Conservation (phyloP, 1,140 invertebrate genomes). For the Calycopis cecrops region DNA sequence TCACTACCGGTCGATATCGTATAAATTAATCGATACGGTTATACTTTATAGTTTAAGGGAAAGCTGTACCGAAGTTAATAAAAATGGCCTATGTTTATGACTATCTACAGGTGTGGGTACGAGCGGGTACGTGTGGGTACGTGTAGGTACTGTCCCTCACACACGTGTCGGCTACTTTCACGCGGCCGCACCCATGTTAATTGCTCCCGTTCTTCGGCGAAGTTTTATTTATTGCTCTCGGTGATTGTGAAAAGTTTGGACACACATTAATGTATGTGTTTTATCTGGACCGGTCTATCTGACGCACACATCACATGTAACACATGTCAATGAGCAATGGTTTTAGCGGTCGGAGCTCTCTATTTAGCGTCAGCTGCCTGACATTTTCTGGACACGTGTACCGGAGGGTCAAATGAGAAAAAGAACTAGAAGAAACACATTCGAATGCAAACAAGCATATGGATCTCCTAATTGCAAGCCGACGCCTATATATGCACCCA, state of each 20-base stretch:
- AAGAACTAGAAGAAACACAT: too few species aligned
- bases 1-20: too few species aligned
- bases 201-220: conserved; percentile 71
- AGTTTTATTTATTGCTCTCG: conserved; percentile 69
- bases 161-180: conserved; percentile 61
- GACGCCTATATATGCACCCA: too few species aligned
- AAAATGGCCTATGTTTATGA: background rate
- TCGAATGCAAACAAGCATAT: too few species aligned
- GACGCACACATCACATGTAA: conserved; percentile 45
- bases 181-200: conserved; percentile 69
- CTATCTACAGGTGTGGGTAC: conserved; percentile 11
- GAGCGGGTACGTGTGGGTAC: conserved; percentile 13
- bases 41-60: too few species aligned
- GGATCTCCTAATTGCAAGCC: too few species aligned
- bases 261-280: conserved; percentile 62
- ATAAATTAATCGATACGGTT: too few species aligned
- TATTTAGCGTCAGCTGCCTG: too few species aligned
- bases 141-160: conserved; percentile 18
- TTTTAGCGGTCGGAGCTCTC: background rate
- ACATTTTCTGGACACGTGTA: too few species aligned
- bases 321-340: conserved; percentile 22
- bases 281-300: conserved; percentile 59
- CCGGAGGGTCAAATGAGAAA: too few species aligned
- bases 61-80: conserved; percentile 2
- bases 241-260: conserved; percentile 67